A percentile compares a stretch with the other conserved stretches of the same genome.
phyloP scores from a whole-genome alignment of 2,888 invertebrate species.

The Sarcophaga carnaria region DNA sequence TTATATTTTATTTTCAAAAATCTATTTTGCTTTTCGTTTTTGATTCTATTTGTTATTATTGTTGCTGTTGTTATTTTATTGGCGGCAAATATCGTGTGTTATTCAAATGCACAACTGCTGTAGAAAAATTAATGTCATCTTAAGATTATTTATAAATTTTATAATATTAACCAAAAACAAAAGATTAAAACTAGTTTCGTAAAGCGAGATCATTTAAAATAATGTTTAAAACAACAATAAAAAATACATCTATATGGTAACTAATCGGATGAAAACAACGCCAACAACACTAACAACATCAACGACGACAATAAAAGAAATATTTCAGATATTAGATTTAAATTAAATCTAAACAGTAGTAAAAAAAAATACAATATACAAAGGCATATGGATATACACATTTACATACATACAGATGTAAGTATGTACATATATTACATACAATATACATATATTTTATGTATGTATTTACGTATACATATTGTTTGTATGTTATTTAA shows the following conservation, averaged over 20 bases:
- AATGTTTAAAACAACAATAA: background rate
- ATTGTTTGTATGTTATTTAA: background rate
- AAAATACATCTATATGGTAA: background rate
- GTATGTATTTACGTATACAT: background rate
- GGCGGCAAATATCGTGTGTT: slow-evolving; percentile 75
- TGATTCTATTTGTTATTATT: background rate
- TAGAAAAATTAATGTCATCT: slow-evolving; percentile 69
- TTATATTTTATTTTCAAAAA: background rate
- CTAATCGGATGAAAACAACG: background rate
- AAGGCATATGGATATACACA: background rate
- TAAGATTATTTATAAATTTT: slow-evolving; percentile 67
- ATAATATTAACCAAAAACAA: slow-evolving; percentile 66
- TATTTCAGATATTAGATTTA: background rate
- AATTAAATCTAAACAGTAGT: slow-evolving; percentile 10
- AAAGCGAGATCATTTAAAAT: slow-evolving; percentile 36
- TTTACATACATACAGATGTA: background rate
- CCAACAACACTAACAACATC: background rate
- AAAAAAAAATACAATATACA: background rate
- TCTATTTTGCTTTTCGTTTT: background rate
- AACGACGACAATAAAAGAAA: background rate
- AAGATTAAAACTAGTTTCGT: slow-evolving; percentile 65
- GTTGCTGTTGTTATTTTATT: slow-evolving; percentile 21
- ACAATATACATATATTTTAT: background rate
- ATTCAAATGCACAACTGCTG: slow-evolving; percentile 69
- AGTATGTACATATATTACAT: background rate